Evolutionary conservation across 2,888 invertebrate genomes (phyloP).

Genomic region (Phrixothrix hirtus): DNA sequence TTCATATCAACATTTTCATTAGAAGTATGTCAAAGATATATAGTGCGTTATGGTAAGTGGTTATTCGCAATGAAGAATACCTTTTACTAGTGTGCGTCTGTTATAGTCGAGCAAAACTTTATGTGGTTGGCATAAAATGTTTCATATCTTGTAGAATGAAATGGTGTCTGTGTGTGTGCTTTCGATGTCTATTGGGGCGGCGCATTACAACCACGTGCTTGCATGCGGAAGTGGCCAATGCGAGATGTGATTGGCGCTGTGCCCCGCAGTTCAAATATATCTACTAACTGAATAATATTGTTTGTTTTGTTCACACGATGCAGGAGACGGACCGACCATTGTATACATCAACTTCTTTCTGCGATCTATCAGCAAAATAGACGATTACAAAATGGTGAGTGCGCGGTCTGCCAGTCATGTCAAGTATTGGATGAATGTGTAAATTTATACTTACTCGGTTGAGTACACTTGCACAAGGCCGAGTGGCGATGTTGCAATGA

Average conservation of each 20-base stretch:
- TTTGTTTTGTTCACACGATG: conserved; percentile 57
- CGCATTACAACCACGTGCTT: conserved; percentile 41
- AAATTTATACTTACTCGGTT: conserved; percentile 43
- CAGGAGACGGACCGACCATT: conserved; percentile 83
- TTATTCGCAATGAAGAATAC: conserved; percentile 44
- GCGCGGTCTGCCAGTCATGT: conserved; percentile 56
- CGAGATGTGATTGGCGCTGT: conserved; percentile 55
- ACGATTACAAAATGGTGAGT: conserved; percentile 99
- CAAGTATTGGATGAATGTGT: conserved; percentile 51
- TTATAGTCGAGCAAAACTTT: conserved; percentile 46
- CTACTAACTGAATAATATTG: conserved; percentile 35
- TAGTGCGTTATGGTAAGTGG: conserved; percentile 98
- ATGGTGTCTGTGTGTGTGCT: conserved; percentile 48
- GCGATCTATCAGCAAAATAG: conserved; percentile 97
- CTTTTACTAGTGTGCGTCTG: conserved; percentile 46
- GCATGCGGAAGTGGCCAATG: conserved; percentile 51
- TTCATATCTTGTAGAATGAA: conserved; percentile 41
- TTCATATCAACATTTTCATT: conserved; percentile 97
- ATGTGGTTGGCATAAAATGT: conserved; percentile 32
- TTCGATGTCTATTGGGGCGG: conserved; percentile 43
- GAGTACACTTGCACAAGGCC: conserved; percentile 50
- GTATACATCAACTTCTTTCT: conserved; percentile 95
- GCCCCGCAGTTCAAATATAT: conserved; percentile 45
- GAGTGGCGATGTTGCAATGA: conserved; percentile 51
- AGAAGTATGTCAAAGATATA: conserved; percentile 99